Base-by-base conservation (phyloP, 2,797 vertebrate species). In the Anabas testudineus region DNA sequence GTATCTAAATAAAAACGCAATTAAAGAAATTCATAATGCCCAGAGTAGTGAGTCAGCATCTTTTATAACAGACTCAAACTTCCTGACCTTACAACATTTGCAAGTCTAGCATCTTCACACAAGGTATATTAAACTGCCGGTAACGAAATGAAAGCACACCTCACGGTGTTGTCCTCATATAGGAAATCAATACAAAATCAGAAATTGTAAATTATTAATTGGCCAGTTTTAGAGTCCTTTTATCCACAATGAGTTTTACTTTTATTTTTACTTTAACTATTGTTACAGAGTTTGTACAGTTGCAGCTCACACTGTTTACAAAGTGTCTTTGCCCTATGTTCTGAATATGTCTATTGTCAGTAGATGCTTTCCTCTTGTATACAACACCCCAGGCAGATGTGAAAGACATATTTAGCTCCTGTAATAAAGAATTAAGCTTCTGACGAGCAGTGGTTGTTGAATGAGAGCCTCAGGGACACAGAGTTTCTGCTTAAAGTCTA, bases 401-500 rank as follows among this genome's bases (percentile, higher is more conserved):
- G 42, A 70, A 64, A 55, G 15, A 66, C 37, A 51, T 28, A 12
- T 18, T 72, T 22, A 19, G 2, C 32, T 30, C 32, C n/a, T 51
- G 36, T 54, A 70, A 81, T 47, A 30, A 60, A 58, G 26, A 42
- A 54, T 16, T 65, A 32, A 24, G 41, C 39, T 30, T 57, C 21
- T 51, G 63, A 71, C 49, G 56, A 78, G 64, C 34, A 10, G 7
- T 0, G 4, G 37, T 42, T 67, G 67, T 62, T 61, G 47, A 61
- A 59, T 16, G 43, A 64, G 26, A 51, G 46, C 12, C 39, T 73
- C n/a, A n/a, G n/a, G n/a, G 48, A 71, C 47, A n/a, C 32, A 34
- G 32, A 34, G 32, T 28, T 3, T 48, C 57, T 41, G 41, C 71
- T 84, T 81, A 86, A 84, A 75, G 54, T 64, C 76, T 55, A n/a